These are phyloP conservation scores for Philypnodon macrostomus DNA, from an alignment of 2,797 vertebrate species.

Conservation along the genomic window DNA sequence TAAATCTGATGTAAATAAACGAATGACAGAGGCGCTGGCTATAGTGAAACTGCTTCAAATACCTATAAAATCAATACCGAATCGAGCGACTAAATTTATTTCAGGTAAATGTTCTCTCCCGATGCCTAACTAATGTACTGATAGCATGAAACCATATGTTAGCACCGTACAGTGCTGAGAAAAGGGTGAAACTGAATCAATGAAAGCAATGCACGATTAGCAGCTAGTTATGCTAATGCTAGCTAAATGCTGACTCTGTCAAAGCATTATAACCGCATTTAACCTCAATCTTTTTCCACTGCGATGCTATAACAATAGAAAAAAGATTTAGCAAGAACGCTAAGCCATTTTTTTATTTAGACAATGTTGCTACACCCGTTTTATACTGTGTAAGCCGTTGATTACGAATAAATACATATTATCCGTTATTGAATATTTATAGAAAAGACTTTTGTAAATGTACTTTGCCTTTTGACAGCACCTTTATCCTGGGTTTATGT, in stretches of 20 bases:
- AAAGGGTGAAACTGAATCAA: slow-evolving; percentile 48
- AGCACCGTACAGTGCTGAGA: background rate
- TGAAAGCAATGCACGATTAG: slow-evolving; percentile 59
- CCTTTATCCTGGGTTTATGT: slow-evolving; percentile 4
- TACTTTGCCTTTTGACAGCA: background rate
- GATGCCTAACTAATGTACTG: background rate
- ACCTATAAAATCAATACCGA: slow-evolving; percentile 22
- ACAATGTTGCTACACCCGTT: too few species aligned
- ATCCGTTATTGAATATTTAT: too few species aligned
- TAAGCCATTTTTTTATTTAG: background rate
- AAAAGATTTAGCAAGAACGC: background rate
- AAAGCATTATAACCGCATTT: slow-evolving; percentile 9
- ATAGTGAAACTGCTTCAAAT: slow-evolving; percentile 35
- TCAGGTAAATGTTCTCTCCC: slow-evolving; percentile 42
- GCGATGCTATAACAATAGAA: background rate
- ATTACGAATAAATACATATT: too few species aligned
- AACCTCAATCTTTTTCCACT: background rate
- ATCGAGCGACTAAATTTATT: slow-evolving; percentile 12
- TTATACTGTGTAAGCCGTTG: too few species aligned
- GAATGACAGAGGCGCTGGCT: slow-evolving; percentile 59
- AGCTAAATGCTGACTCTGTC: slow-evolving; percentile 47
- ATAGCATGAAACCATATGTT: background rate
- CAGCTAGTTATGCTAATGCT: slow-evolving; percentile 42
- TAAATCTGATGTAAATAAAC: slow-evolving; percentile 80
- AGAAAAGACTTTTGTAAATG: background rate